phyloP scores from a whole-genome alignment of 2,113 vertebrate genomes.

The Trogon melanurus region DNA sequence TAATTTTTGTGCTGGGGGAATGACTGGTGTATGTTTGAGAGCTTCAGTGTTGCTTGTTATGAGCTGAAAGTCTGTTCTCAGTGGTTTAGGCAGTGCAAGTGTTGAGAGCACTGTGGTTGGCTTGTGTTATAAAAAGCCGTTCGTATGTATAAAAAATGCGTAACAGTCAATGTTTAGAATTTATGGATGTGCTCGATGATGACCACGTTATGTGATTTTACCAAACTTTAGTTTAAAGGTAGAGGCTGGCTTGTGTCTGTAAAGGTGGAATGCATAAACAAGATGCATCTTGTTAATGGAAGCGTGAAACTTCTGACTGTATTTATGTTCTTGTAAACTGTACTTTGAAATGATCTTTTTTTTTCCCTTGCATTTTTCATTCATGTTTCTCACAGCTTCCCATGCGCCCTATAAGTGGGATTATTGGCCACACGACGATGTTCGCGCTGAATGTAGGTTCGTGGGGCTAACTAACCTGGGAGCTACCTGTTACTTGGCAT shows the following conservation, averaged over 20 bases:
- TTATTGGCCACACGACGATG: slow-evolving; percentile 98
- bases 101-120: neutral
- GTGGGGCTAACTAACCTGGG: slow-evolving; percentile 97
- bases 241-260: neutral
- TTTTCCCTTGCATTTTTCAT: neutral
- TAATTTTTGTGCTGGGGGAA: neutral
- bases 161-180: neutral
- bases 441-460: slow-evolving; percentile 95
- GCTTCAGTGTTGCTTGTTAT: neutral
- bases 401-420: slow-evolving; percentile 99
- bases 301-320: neutral
- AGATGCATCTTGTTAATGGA: neutral
- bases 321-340: neutral
- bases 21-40: neutral
- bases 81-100: neutral
- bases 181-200: neutral
- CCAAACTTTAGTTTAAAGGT: neutral
- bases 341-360: neutral
- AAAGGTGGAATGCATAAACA: neutral
- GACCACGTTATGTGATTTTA: neutral
- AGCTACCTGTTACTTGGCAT: slow-evolving; percentile 97
- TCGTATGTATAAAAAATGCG: neutral
- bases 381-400: slow-evolving; percentile 79
- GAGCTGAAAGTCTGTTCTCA: neutral
- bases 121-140: neutral